These are phyloP conservation scores for Oceanodroma leucorhoa DNA, from an alignment of 2,797 vertebrate genomes.

Conservation along the genomic window DNA sequence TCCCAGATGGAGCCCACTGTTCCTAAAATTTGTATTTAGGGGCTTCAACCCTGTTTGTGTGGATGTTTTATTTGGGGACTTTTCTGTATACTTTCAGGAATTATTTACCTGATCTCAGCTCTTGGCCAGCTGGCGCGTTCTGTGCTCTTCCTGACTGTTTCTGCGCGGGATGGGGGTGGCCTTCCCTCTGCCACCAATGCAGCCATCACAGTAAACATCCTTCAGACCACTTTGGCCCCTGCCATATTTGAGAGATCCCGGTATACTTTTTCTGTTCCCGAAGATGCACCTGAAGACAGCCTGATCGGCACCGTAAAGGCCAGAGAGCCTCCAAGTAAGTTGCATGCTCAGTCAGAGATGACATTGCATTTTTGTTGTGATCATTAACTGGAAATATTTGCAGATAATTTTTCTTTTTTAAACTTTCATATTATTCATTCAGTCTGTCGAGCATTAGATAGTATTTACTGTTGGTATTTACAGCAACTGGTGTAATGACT, in stretches of 20 bases:
- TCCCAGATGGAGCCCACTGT: background rate
- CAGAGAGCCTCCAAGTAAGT: conserved; percentile 80
- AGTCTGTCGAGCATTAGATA: background rate
- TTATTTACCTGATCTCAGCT: conserved; percentile 82
- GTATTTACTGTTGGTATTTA: background rate
- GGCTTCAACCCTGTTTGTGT: background rate
- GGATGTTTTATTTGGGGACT: background rate
- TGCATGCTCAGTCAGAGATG: background rate
- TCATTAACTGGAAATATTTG: background rate
- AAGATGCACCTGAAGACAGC: conserved; percentile 80
- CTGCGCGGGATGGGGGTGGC: conserved; percentile 85
- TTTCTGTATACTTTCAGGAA: conserved; percentile 73
- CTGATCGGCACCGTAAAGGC: conserved; percentile 84
- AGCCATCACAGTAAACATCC: conserved; percentile 82
- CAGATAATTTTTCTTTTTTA: background rate
- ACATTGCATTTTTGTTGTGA: background rate
- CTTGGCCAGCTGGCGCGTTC: conserved; percentile 78
- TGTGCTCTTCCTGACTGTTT: conserved; percentile 77
- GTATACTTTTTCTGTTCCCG: conserved; percentile 84
- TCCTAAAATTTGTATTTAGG: background rate
- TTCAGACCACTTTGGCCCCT: conserved; percentile 77
- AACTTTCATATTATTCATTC: background rate
- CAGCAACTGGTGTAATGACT: background rate
- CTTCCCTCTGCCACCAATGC: conserved; percentile 78
- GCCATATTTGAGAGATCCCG: conserved; percentile 84